Percentiles rank a stretch among this genome's conserved stretches.
These are phyloP conservation scores for Heterodera schachtii DNA, from an alignment of 1,140 invertebrate genomes.

Conservation along the genomic window DNA sequence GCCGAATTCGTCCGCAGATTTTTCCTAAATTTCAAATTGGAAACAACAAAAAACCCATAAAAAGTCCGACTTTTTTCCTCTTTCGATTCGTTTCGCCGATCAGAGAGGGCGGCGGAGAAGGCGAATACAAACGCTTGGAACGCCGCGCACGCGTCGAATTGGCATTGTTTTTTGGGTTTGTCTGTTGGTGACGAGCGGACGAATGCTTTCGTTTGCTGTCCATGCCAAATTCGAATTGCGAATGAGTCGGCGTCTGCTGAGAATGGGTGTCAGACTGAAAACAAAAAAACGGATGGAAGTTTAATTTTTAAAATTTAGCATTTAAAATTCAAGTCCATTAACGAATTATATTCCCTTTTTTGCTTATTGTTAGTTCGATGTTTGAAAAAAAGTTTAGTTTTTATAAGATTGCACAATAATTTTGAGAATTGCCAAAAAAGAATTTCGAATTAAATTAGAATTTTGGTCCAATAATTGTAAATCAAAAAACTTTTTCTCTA, in stretches of 20 bases:
- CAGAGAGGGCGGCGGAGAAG: slow-evolving; percentile 23
- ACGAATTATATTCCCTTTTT: no score
- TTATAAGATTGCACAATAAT: no score
- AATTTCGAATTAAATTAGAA: no score
- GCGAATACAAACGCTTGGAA: slow-evolving; percentile 12
- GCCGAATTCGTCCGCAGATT: background rate
- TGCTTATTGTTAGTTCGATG: no score
- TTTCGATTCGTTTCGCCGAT: slow-evolving; percentile 17
- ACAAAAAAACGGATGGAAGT: no score
- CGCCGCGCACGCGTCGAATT: slow-evolving; percentile 10
- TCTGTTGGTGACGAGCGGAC: background rate
- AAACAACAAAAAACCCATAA: background rate
- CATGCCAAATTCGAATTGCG: background rate
- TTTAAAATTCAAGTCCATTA: no score
- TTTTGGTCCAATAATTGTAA: no score
- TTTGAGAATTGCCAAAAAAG: no score
- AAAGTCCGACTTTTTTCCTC: slow-evolving; percentile 7
- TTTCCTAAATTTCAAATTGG: slow-evolving; percentile 1
- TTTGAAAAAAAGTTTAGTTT: no score
- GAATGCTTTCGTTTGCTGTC: background rate
- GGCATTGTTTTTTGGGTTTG: background rate
- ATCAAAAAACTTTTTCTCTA: no score
- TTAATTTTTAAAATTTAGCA: no score
- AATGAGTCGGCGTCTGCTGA: background rate
- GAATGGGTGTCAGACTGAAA: no score